Percentiles rank a stretch among this genome's conserved stretches.
Conservation (phyloP, 2,888 invertebrate species). For the Thalpophila matura region DNA sequence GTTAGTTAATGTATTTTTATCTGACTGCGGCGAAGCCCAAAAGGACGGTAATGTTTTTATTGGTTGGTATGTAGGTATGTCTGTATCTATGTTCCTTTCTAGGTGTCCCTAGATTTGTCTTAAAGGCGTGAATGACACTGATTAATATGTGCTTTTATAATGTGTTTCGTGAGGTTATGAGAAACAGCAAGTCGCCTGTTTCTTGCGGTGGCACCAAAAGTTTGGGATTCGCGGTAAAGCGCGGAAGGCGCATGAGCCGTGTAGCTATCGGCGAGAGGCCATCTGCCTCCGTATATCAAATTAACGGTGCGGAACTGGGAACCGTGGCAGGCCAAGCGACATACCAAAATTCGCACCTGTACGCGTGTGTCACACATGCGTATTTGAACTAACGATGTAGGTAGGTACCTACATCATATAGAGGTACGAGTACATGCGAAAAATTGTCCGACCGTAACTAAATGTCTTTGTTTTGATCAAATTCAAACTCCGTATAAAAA, state of each 20-base stretch:
- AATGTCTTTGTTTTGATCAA: constrained; percentile 71
- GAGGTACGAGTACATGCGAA: constrained; percentile 64
- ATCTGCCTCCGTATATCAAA: constrained; percentile 82
- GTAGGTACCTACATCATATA: constrained; percentile 12
- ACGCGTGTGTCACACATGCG: constrained; percentile 57
- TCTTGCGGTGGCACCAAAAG: constrained; percentile 43
- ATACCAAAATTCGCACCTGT: constrained; percentile 78
- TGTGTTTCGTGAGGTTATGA: neutral
- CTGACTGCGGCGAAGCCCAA: too few relatives aligned
- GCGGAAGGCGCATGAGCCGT: constrained; percentile 62
- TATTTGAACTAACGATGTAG: constrained; percentile 21
- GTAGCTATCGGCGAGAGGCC: constrained; percentile 75
- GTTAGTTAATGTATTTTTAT: constrained; percentile 3
- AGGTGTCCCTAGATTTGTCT: too few relatives aligned
- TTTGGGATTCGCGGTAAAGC: constrained; percentile 65
- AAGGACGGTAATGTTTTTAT: too few relatives aligned
- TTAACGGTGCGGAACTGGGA: constrained; percentile 83
- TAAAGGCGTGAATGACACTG: too few relatives aligned
- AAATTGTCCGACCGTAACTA: constrained; percentile 72
- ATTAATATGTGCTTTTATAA: neutral
- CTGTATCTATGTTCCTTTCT: too few relatives aligned
- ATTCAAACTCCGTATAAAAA: constrained; percentile 60
- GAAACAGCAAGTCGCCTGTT: constrained; percentile 42
- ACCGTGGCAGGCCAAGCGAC: constrained; percentile 60
- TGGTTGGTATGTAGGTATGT: too few relatives aligned